Evolutionary conservation across 2,113 vertebrate genomes (phyloP).

Genomic region (Brienomyrus brachyistius): DNA sequence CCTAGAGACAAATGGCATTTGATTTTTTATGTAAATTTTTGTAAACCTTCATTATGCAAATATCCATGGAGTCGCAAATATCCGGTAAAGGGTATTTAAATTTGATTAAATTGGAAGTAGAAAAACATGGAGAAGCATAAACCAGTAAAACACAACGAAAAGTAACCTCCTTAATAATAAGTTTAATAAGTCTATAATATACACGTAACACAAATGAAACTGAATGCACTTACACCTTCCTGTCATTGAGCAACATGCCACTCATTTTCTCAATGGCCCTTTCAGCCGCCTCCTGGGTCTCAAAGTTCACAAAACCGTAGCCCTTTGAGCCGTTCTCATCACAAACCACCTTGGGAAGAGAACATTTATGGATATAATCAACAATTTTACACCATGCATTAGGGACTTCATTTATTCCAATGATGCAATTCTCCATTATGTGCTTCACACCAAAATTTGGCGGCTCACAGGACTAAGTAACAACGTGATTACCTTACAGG

Average conservation of each 20-base stretch:
- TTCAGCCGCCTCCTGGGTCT: slow-evolving; percentile 97
- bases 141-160: too few species aligned
- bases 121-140: too few species aligned
- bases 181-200: neutral
- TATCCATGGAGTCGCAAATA: too few species aligned
- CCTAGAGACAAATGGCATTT: too few species aligned
- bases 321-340: slow-evolving; percentile 99
- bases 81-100: too few species aligned
- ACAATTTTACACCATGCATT: neutral
- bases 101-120: too few species aligned
- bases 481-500: slow-evolving; percentile 82
- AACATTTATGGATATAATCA: neutral
- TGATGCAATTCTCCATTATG: neutral
- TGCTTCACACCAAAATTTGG: neutral
- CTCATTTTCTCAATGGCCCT: slow-evolving; percentile 99
- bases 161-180: too few species aligned
- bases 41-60: too few species aligned
- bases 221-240: slow-evolving; percentile 90
- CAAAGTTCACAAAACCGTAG: slow-evolving; percentile 99
- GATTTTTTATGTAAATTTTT: too few species aligned
- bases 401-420: neutral
- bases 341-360: slow-evolving; percentile 83
- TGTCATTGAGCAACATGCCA: slow-evolving; percentile 98
- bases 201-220: neutral
- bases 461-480: neutral